Conservation (phyloP, 2,797 vertebrate species). For the Halcyon leucocephala region DNA sequence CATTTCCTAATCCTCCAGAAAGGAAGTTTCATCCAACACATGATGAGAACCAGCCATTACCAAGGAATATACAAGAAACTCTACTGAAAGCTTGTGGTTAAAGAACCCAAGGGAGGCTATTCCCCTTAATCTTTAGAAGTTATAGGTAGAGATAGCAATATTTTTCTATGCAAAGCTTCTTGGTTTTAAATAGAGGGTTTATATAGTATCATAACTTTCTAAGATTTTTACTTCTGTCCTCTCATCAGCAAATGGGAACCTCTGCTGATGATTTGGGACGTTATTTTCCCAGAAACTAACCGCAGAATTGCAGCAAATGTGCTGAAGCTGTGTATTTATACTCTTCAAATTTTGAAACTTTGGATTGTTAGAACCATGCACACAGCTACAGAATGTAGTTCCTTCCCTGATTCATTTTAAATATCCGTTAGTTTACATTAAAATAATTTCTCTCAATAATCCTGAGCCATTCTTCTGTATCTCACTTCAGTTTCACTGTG, state of each 20-base stretch:
- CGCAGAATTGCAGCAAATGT: not conserved
- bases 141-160: not conserved
- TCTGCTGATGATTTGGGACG: not conserved
- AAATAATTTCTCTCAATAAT: not conserved
- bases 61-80: not conserved
- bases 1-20: not conserved
- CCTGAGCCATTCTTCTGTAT: not conserved
- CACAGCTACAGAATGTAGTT: not conserved
- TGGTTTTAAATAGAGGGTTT: not conserved
- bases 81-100: not conserved
- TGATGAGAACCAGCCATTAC: not conserved
- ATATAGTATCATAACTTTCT: not conserved
- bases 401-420: not conserved
- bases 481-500: not conserved
- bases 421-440: not conserved
- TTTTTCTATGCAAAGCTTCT: not conserved
- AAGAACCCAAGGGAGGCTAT: not conserved
- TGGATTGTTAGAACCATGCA: not conserved
- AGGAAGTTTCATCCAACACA: not conserved
- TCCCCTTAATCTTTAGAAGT: not conserved
- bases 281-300: not conserved
- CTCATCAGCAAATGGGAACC: not conserved
- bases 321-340: not conserved
- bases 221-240: not conserved
- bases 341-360: not conserved